phyloP scores from a whole-genome alignment of 2,888 invertebrate species.

The Callyntrura guangdongensis region DNA sequence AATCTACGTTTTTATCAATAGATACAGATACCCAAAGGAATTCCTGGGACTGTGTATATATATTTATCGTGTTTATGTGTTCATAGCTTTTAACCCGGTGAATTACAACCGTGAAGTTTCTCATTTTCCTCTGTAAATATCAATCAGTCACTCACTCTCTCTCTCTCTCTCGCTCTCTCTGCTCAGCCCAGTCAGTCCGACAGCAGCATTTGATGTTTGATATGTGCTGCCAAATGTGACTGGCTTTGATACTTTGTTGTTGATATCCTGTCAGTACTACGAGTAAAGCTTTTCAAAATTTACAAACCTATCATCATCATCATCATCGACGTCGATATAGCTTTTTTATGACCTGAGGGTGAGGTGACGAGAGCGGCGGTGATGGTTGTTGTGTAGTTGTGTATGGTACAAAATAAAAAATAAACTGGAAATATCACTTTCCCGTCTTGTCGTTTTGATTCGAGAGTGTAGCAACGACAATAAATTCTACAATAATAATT shows the following conservation, averaged over 20 bases:
- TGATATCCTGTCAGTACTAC: conserved; percentile 24
- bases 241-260: conserved; percentile 11
- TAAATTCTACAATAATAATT: conserved; percentile 14
- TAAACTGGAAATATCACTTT: neutral
- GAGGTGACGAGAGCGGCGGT: neutral
- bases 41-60: conserved; percentile 1
- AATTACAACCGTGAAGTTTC: conserved; percentile 64
- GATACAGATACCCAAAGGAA: conserved; percentile 59
- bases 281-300: conserved; percentile 30
- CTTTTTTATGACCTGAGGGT: conserved; percentile 1
- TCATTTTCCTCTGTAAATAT: conserved; percentile 54
- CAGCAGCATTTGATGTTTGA: neutral
- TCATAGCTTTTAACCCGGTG: conserved; percentile 12
- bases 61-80: neutral
- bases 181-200: neutral
- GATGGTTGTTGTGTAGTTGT: neutral
- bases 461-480: neutral
- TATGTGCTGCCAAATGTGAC: neutral
- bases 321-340: neutral
- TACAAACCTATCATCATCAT: conserved; percentile 12
- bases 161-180: too few relatives aligned
- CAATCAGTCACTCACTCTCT: conserved; percentile 54
- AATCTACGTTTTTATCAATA: conserved; percentile 53
- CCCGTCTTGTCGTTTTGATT: neutral
- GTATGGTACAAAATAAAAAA: neutral